A percentile compares a stretch with the other conserved stretches of the same genome.
Evolutionary conservation across 1,140 invertebrate genomes (phyloP).

Genomic region (Polypedilum vanderplanki): DNA sequence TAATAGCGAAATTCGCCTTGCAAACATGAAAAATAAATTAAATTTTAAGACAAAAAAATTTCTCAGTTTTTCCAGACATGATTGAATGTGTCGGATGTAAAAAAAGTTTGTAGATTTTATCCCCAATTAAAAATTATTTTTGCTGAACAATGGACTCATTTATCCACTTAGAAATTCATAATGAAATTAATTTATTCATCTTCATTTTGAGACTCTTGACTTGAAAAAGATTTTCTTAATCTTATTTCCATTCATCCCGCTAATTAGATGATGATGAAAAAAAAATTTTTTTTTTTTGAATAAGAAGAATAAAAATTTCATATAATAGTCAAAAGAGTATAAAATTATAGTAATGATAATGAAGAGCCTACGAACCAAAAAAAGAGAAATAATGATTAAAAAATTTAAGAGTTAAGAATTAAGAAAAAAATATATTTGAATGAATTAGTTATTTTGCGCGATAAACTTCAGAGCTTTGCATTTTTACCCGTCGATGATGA

Average conservation of each 20-base stretch:
- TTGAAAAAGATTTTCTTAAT: neutral
- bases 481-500: constrained; percentile 8
- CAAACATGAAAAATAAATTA: constrained; percentile 6
- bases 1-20: constrained; percentile 27
- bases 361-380: constrained; percentile 16
- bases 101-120: neutral
- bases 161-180: too few species aligned
- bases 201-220: neutral
- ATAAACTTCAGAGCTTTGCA: constrained; percentile 17
- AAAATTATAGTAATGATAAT: constrained; percentile 13
- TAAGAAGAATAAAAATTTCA: neutral
- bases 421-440: neutral
- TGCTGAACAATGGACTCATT: too few species aligned
- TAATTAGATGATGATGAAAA: neutral
- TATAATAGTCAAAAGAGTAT: neutral
- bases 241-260: neutral
- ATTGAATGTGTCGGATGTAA: neutral
- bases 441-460: constrained; percentile 4
- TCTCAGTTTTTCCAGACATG: neutral
- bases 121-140: too few species aligned
- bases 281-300: neutral
- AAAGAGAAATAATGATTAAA: neutral
- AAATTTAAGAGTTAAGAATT: too few species aligned
- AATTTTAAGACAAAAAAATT: constrained; percentile 7
- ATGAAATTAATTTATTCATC: neutral